phyloP scores from a whole-genome alignment of 2,888 invertebrate species.

The Cepaea hortensis region DNA sequence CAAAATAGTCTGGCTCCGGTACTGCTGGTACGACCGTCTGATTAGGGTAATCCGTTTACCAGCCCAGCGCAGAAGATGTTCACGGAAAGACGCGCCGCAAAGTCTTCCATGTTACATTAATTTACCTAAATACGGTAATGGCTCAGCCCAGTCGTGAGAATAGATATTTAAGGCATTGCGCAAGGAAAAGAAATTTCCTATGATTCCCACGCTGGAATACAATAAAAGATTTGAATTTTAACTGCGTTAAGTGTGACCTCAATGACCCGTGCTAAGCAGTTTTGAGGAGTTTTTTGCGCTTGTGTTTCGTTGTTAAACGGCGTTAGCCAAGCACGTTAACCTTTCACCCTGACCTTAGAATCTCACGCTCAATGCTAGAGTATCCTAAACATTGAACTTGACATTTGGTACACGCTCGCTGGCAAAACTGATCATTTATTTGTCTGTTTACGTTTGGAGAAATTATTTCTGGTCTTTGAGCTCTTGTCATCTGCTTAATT shows the following conservation, averaged over 20 bases:
- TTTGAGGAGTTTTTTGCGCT: neutral
- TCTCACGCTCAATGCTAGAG: neutral
- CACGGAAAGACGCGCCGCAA: neutral
- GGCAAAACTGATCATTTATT: neutral
- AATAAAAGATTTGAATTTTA: conserved; percentile 33
- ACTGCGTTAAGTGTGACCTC: conserved; percentile 23
- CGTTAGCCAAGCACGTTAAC: neutral
- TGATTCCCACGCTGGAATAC: conserved; percentile 35
- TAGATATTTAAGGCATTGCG: conserved; percentile 12
- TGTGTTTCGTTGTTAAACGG: conserved; percentile 1
- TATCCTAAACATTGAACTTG: neutral
- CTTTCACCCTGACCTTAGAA: neutral
- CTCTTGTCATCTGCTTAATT: neutral
- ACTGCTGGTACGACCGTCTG: no score
- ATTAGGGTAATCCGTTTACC: no score
- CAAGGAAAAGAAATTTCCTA: conserved; percentile 23
- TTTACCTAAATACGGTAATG: conserved; percentile 1
- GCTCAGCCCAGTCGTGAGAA: conserved; percentile 7
- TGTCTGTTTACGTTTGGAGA: neutral
- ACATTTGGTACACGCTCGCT: neutral
- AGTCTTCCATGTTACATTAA: neutral
- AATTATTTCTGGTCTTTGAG: neutral
- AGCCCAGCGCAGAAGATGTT: no score
- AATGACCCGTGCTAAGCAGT: neutral
- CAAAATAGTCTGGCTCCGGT: no score